Conservation (phyloP, 2,797 vertebrate genomes). For the Helostoma temminkii region DNA sequence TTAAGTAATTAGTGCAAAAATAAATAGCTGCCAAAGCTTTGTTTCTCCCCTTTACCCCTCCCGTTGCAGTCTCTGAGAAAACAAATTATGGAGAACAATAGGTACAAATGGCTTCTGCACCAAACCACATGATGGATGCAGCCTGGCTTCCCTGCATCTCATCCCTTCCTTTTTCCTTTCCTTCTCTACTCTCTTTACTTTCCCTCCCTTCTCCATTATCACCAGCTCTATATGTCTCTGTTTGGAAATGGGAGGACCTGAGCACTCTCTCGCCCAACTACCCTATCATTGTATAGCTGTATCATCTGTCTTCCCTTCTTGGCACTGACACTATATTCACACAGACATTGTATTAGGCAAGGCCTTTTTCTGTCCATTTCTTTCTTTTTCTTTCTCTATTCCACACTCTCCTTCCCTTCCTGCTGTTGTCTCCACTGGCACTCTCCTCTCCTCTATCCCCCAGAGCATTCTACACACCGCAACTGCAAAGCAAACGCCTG, state of each 20-base stretch:
- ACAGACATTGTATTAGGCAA: constrained; percentile 78
- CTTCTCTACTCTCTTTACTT: constrained; percentile 67
- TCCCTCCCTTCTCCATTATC: constrained; percentile 76
- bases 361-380: constrained; percentile 57
- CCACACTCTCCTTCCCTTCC: constrained; percentile 48
- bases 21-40: constrained; percentile 77
- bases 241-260: constrained; percentile 74
- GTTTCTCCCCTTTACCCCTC: constrained; percentile 68
- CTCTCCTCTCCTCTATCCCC: constrained; percentile 71
- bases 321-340: constrained; percentile 80
- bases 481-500: constrained; percentile 77
- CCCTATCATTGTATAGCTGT: constrained; percentile 75
- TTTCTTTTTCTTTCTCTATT: constrained; percentile 46
- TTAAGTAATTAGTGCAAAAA: constrained; percentile 83
- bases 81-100: constrained; percentile 86
- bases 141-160: constrained; percentile 72
- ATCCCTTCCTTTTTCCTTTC: constrained; percentile 63
- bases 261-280: constrained; percentile 73
- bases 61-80: constrained; percentile 75
- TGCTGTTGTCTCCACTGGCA: constrained; percentile 74
- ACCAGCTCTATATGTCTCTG: constrained; percentile 77
- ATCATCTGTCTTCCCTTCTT: constrained; percentile 80
- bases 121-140: constrained; percentile 84
- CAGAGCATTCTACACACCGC: constrained; percentile 69
- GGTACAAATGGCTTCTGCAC: constrained; percentile 84